Evolutionary conservation across 2,113 vertebrate species (phyloP).

Genomic region (Zosterops borbonicus): DNA sequence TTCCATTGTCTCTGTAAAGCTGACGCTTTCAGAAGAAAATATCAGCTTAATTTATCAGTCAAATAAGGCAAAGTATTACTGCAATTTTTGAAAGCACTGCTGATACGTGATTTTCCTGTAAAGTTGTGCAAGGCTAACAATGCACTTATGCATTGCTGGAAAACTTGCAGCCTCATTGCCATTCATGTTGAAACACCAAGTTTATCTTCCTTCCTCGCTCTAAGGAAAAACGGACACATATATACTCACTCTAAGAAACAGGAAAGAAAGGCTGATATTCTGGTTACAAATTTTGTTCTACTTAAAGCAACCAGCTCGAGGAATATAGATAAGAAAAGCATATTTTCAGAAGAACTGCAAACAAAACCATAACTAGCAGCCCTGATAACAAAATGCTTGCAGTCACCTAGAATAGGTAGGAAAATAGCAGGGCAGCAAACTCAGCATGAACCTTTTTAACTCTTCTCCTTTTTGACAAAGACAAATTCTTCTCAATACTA

Average conservation of each 20-base stretch:
- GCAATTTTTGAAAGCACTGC: neutral
- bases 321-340: neutral
- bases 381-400: neutral
- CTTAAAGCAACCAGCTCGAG: neutral
- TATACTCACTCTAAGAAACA: neutral
- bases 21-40: neutral
- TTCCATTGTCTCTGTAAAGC: neutral
- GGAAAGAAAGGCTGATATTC: neutral
- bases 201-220: neutral
- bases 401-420: neutral
- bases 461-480: neutral
- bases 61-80: neutral
- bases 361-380: neutral
- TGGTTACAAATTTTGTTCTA: neutral
- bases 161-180: neutral
- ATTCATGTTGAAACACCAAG: neutral
- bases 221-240: neutral
- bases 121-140: neutral
- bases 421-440: neutral
- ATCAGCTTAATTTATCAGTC: neutral
- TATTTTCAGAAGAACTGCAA: neutral
- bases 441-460: neutral
- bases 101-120: neutral
- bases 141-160: neutral
- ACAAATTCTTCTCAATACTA: neutral